phyloP scores from a whole-genome alignment of 2,888 invertebrate species.

The Rotaria magnacalcarata region DNA sequence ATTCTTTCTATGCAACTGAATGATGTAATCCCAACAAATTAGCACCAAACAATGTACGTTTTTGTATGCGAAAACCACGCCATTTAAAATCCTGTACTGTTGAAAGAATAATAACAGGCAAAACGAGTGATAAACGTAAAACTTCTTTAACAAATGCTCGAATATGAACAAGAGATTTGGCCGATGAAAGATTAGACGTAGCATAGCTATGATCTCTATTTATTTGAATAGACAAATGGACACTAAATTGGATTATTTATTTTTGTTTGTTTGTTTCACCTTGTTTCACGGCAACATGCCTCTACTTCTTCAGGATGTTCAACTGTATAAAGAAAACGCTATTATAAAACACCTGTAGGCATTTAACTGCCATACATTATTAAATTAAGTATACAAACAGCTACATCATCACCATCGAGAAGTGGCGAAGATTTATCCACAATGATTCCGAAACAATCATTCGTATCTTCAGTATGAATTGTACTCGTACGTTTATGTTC shows the following conservation, averaged over 20 bases:
- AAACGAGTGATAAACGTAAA: constrained; percentile 3
- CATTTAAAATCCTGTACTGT: constrained; percentile 22
- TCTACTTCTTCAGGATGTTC: neutral
- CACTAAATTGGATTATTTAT: neutral
- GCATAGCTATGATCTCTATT: neutral
- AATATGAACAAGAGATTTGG: neutral
- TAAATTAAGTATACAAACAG: neutral
- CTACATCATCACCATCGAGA: constrained; percentile 12
- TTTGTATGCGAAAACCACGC: neutral
- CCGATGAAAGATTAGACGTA: neutral
- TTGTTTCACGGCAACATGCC: too few relatives aligned
- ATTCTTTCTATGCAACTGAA: neutral
- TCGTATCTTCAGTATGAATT: neutral
- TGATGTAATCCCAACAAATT: neutral
- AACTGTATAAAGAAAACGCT: neutral
- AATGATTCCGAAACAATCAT: neutral
- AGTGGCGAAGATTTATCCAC: neutral
- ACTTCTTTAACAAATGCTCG: constrained; percentile 13
- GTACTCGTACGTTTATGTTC: too few relatives aligned
- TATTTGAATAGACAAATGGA: neutral
- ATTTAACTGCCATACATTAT: neutral
- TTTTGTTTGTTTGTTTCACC: neutral
- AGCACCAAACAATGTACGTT: neutral
- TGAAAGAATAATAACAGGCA: constrained; percentile 14
- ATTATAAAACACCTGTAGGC: neutral